Conservation (phyloP, 2,888 invertebrate genomes). For the Acheta domesticus region DNA sequence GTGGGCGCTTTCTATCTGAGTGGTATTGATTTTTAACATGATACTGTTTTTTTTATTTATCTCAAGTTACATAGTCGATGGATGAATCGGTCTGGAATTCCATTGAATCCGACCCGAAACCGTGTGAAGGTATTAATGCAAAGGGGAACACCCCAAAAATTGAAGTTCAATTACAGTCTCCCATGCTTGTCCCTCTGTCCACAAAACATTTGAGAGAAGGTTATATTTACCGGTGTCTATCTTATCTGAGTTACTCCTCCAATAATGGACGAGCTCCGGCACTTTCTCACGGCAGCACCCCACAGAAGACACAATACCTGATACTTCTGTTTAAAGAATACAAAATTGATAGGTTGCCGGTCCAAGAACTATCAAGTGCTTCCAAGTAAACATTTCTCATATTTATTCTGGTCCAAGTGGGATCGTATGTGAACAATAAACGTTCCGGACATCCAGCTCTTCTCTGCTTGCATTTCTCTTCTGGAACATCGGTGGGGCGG, state of each 20-base stretch:
- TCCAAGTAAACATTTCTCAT: not conserved
- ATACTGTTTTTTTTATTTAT: no score
- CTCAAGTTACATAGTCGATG: no score
- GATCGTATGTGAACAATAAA: not conserved
- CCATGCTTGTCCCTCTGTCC: not conserved
- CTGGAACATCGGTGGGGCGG: no score
- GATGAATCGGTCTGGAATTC: no score
- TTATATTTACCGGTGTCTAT: not conserved
- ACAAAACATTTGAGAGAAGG: not conserved
- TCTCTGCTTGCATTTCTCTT: no score
- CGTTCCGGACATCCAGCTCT: not conserved
- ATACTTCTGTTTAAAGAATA: slow-evolving; percentile 9
- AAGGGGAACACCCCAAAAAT: not conserved
- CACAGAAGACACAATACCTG: not conserved
- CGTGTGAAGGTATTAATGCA: not conserved
- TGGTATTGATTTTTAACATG: no score
- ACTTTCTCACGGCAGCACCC: not conserved
- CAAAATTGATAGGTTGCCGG: slow-evolving; percentile 9
- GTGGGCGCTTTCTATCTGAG: no score
- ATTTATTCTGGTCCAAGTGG: not conserved
- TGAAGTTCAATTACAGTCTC: not conserved
- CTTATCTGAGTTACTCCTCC: not conserved
- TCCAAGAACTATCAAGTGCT: slow-evolving; percentile 18
- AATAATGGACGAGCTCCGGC: not conserved
- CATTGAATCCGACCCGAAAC: not conserved